Evolutionary conservation across 2,113 vertebrate genomes (phyloP).

Genomic region (Willisornis vidua): DNA sequence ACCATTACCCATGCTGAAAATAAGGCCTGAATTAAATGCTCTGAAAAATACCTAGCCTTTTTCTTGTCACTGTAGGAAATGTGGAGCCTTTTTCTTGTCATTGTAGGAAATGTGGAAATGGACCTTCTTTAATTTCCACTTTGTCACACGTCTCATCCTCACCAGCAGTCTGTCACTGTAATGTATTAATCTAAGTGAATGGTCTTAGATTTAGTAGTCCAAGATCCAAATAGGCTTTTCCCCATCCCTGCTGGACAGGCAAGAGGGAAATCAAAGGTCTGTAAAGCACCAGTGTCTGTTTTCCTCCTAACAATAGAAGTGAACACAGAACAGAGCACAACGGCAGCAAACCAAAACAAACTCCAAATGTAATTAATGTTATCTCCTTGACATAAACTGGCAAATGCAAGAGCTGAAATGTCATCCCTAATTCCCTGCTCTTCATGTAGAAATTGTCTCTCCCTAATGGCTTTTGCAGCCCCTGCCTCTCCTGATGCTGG

Average conservation of each 20-base stretch:
- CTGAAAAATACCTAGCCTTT: not conserved
- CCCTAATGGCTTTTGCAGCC: constrained; percentile 55
- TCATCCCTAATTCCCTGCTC: constrained; percentile 57
- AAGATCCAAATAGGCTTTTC: not conserved
- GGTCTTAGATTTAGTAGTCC: not conserved
- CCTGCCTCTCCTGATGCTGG: constrained; percentile 40
- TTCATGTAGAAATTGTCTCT: constrained; percentile 39
- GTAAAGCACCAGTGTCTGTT: not conserved
- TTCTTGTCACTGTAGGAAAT: not conserved
- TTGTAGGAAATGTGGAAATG: not conserved
- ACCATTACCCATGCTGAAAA: not conserved
- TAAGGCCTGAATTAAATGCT: not conserved
- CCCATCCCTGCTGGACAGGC: not conserved
- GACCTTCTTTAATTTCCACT: not conserved
- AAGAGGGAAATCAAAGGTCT: not conserved
- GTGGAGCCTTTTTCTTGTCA: not conserved
- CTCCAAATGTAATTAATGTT: constrained; percentile 64
- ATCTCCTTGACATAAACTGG: constrained; percentile 55
- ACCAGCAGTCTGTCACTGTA: not conserved
- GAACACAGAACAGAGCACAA: constrained; percentile 59
- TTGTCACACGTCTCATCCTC: not conserved
- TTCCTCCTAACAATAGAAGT: not conserved
- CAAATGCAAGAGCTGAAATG: constrained; percentile 58
- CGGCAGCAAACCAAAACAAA: constrained; percentile 56
- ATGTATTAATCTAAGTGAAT: not conserved